phyloP scores from a whole-genome alignment of 2,113 vertebrate species.

The Verasper variegatus region DNA sequence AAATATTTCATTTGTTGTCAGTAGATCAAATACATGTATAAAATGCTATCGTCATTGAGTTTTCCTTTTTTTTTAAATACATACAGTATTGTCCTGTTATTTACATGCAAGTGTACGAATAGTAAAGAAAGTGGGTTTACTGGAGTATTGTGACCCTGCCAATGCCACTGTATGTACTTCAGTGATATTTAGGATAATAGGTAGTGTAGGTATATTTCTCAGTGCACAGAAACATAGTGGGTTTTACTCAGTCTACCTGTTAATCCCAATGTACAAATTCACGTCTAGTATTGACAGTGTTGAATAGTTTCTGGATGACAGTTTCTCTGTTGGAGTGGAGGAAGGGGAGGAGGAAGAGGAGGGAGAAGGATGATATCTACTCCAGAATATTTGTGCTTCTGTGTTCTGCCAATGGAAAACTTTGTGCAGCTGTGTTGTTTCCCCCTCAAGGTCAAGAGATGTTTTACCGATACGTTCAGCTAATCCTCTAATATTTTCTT shows the following conservation, averaged over 20 bases:
- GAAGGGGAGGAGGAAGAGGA: conserved; percentile 4
- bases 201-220: conserved; percentile 41
- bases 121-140: conserved; percentile 60
- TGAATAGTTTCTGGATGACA: conserved; percentile 50
- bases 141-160: conserved; percentile 54
- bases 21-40: conserved; percentile 65
- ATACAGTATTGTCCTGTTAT: conserved; percentile 60
- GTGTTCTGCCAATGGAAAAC: conserved; percentile 66
- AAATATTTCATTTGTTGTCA: conserved; percentile 75
- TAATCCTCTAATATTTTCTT: conserved; percentile 41
- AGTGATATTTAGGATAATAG: conserved; percentile 65
- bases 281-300: conserved; percentile 63
- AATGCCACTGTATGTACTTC: conserved; percentile 60
- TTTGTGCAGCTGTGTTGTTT: conserved; percentile 66
- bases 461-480: conserved; percentile 63
- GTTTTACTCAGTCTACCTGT: conserved; percentile 59
- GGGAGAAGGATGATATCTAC: conserved; percentile 21
- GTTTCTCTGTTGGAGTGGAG: conserved; percentile 26
- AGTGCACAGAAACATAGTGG: conserved; percentile 58
- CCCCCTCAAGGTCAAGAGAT: conserved; percentile 57
- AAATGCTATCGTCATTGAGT: conserved; percentile 60
- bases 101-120: conserved; percentile 67
- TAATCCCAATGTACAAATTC: conserved; percentile 57
- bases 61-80: conserved; percentile 38
- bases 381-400: conserved; percentile 67